Percentiles rank a stretch among this genome's conserved stretches.
Conservation (phyloP, 2,888 invertebrate genomes). For the Acanthosepion pharaonis region DNA sequence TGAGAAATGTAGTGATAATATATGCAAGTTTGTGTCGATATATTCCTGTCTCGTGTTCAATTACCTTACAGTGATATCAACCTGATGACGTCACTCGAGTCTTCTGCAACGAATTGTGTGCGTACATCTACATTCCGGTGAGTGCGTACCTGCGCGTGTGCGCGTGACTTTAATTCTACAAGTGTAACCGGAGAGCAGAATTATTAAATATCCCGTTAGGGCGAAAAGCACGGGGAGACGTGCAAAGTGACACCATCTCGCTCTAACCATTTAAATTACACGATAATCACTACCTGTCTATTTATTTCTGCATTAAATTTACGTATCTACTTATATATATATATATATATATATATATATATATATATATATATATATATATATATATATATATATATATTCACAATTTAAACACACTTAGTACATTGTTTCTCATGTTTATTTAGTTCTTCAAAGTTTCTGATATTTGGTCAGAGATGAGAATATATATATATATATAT, state of each 20-base stretch:
- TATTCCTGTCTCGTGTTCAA: background rate
- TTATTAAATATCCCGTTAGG: background rate
- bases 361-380: no score
- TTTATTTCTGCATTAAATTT: background rate
- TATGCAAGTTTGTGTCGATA: background rate
- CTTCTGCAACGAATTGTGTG: background rate
- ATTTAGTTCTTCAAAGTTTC: no score
- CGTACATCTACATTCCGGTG: background rate
- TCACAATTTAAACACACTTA: no score
- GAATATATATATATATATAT: conserved; percentile 44
- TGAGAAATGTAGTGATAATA: background rate
- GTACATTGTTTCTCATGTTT: no score
- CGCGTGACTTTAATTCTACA: background rate
- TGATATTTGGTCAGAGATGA: no score
- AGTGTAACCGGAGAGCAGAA: background rate
- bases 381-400: no score
- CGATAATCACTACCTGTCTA: background rate
- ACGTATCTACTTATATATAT: background rate
- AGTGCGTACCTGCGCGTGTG: background rate
- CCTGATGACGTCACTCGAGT: background rate
- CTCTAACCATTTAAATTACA: no score
- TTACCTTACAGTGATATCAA: background rate
- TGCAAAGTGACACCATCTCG: no score
- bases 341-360: background rate
- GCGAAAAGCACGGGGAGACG: background rate